Conservation (phyloP, 2,113 vertebrate genomes). For the Circaetus gallicus region DNA sequence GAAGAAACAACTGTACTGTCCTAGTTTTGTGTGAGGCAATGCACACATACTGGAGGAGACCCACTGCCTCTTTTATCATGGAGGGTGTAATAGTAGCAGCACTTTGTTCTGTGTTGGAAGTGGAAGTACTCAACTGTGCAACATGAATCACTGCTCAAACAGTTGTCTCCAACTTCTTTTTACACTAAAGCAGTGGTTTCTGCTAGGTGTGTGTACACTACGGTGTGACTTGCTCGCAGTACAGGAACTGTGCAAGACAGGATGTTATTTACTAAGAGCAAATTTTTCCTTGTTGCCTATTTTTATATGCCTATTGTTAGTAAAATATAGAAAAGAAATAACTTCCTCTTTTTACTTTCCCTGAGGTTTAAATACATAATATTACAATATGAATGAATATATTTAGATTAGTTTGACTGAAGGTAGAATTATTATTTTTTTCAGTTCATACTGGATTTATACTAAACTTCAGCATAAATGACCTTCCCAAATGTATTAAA, state of each 20-base stretch:
- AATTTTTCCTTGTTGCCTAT: background rate
- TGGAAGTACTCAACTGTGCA: background rate
- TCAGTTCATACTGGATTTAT: background rate
- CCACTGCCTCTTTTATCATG: background rate
- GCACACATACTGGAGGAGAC: background rate
- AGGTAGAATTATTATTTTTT: background rate
- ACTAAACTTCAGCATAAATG: background rate
- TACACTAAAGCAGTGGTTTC: background rate
- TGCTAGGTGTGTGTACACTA: background rate
- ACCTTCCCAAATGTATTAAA: constrained; percentile 7
- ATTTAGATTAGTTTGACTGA: background rate
- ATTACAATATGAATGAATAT: background rate
- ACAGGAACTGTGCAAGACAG: background rate
- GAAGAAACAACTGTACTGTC: background rate
- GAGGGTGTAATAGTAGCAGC: background rate
- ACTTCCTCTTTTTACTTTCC: background rate
- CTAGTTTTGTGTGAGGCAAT: background rate
- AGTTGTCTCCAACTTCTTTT: background rate
- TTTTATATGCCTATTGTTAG: background rate
- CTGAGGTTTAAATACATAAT: background rate
- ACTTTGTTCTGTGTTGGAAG: background rate
- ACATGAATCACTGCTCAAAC: background rate
- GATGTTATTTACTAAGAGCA: background rate
- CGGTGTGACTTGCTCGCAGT: background rate
- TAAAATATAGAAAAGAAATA: background rate